Percentiles rank a stretch among this genome's conserved stretches.
These are phyloP conservation scores for Rotaria socialis DNA, from an alignment of 2,888 invertebrate species.

Conservation along the genomic window DNA sequence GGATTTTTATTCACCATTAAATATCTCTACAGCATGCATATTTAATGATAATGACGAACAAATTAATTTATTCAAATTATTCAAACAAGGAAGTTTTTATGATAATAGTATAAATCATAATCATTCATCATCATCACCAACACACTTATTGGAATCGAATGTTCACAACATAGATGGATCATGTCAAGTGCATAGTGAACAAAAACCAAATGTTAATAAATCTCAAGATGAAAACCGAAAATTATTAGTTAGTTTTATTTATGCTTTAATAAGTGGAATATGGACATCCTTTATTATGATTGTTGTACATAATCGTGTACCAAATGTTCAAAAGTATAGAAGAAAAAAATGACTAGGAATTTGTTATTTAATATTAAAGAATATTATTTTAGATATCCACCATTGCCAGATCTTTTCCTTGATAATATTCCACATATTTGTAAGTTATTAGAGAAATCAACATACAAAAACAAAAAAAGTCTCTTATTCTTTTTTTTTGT, in stretches of 20 bases:
- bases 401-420: conserved; percentile 91
- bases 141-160: neutral
- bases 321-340: conserved; percentile 77
- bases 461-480: no score
- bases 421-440: conserved; percentile 95
- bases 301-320: conserved; percentile 93
- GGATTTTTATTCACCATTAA: neutral
- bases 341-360: no score
- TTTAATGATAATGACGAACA: neutral
- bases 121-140: neutral
- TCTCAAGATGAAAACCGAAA: conserved; percentile 42
- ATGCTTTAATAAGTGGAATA: conserved; percentile 56
- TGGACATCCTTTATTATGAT: conserved; percentile 81
- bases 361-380: no score
- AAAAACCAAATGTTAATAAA: neutral
- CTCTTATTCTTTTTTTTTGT: neutral
- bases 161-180: neutral
- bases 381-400: conserved; percentile 67
- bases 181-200: neutral
- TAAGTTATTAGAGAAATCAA: neutral
- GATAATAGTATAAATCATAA: neutral
- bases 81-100: neutral
- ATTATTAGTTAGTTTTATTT: conserved; percentile 53
- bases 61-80: neutral
- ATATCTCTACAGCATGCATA: neutral